Evolutionary conservation across 2,888 invertebrate species (phyloP), one percentile per base, ranked within the genome.

Genomic region (Priocnemis perturbator): DNA sequence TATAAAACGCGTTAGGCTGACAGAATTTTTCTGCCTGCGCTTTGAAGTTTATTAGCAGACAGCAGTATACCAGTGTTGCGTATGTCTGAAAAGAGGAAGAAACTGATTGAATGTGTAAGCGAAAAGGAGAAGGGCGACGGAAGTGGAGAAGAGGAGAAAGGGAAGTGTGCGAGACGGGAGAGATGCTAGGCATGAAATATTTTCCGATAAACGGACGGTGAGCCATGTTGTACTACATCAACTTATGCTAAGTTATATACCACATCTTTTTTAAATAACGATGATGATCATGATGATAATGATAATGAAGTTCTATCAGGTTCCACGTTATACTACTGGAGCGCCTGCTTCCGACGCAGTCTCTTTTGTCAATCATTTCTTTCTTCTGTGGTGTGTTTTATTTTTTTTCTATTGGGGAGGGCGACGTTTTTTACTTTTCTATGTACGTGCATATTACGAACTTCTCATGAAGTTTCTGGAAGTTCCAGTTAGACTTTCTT

Each of bases 381-480:
- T 21, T 21, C 58, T 52, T n/a, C n/a, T n/a, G n/a, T n/a, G n/a
- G n/a, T n/a, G n/a, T n/a, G n/a, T n/a, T n/a, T n/a, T n/a, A n/a
- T n/a, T 55, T 71, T 14, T 69, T 57, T 55, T 62, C 58, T 30
- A 45, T 47, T 17, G 59, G 48, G 45, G 47, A 20, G 59, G 53
- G 53, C 71, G 50, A 48, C 15, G 56, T 58, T 57, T 67, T 53
- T 61, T 68, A 60, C 59, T 76, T 78, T 69, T 67, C 70, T 71
- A 72, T 73, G 64, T 58, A 71, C 57, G 59, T 53, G 63, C 60
- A 74, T 64, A 68, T 68, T 61, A 63, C 23, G 60, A 61, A 61
- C 62, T 60, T 78, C 58, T 52, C 48, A 50, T 64, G 65, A 75
- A 67, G 61, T 73, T 71, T 71, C 67, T 75, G 71, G 73, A 74